Base-by-base conservation (phyloP, 1,140 invertebrate genomes). In the Drosophila lacteicornis region DNA sequence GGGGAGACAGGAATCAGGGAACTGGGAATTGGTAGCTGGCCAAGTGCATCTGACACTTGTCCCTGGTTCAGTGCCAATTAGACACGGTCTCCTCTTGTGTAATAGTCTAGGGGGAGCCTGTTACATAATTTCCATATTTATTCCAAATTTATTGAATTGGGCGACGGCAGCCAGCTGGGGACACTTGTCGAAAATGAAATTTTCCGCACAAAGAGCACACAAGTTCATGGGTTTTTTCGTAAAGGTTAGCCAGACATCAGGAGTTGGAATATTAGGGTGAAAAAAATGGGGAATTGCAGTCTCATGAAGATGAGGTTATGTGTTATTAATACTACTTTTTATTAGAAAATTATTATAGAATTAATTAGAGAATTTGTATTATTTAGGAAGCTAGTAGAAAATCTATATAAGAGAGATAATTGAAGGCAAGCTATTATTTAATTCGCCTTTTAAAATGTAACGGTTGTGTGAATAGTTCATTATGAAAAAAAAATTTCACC, bases 21-120 rank as follows among this genome's bases (percentile, higher is more conserved):
- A 2, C 45, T 47, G 50, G 46, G 6, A 27, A 58, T 12, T 11
- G 4, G 46, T 7, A 8, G 38, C 13, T 36, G 38, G 22, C 4
- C 70, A 51, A 73, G 53, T 74, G 70, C 70, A 74, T 30, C 38
- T 38, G 70, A 73, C 70, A 74, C 47, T 59, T 74, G 68, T 22
- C 47, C 33, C 30, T 2, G 13, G 15, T 38, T 22, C 36, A 30
- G 27, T 25, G 46, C 68, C 71, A 60, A 73, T 74, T 74, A 74
- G 38, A 43, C n/a, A 49, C n/a, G 27, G 27, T 73, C 38, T 59
- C 38, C 53, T 38, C 53, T 38, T 73, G 22, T 36, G 68, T 59
- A 50, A 71, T 59, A 51, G 4, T 36, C n/a, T 6, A 11, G 15
- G 27, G 12, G 8, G 40, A 36, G 6, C 47, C 4, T 33, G 33